Evolutionary conservation across 1,140 invertebrate genomes (phyloP).

Genomic region (Zelostemma sp.): DNA sequence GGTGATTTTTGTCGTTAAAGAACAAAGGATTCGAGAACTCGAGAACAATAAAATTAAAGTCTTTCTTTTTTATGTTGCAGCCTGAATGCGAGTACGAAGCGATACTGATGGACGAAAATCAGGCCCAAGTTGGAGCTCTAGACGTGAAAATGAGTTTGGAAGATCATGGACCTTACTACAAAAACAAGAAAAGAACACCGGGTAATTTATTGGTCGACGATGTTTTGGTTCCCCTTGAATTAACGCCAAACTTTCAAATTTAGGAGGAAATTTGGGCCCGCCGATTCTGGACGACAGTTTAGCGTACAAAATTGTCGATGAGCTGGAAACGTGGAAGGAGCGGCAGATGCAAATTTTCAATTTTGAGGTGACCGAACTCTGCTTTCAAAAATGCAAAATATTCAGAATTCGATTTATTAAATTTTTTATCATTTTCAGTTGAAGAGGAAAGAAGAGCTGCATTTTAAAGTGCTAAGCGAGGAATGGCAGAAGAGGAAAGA

Average conservation of each 20-base stretch:
- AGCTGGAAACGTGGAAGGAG: slow-evolving; percentile 72
- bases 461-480: slow-evolving; percentile 62
- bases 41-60: slow-evolving; percentile 1
- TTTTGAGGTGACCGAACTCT: slow-evolving; percentile 60
- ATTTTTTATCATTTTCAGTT: slow-evolving; percentile 45
- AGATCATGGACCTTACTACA: slow-evolving; percentile 58
- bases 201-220: slow-evolving; percentile 36
- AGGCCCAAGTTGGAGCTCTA: slow-evolving; percentile 52
- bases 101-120: slow-evolving; percentile 47
- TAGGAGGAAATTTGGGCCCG: slow-evolving; percentile 63
- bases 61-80: slow-evolving; percentile 38
- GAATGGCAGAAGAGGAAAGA: slow-evolving; percentile 66
- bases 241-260: neutral
- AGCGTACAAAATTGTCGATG: slow-evolving; percentile 69
- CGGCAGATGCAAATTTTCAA: slow-evolving; percentile 68
- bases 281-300: slow-evolving; percentile 68
- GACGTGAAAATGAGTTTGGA: slow-evolving; percentile 57
- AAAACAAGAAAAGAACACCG: slow-evolving; percentile 44
- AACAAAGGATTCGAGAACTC: neutral
- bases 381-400: no score
- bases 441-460: slow-evolving; percentile 62
- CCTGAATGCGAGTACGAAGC: slow-evolving; percentile 52
- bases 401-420: no score
- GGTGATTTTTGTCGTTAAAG: slow-evolving; percentile 38
- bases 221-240: neutral